phyloP scores from a whole-genome alignment of 2,888 invertebrate genomes.

The Acrobasis repandana region DNA sequence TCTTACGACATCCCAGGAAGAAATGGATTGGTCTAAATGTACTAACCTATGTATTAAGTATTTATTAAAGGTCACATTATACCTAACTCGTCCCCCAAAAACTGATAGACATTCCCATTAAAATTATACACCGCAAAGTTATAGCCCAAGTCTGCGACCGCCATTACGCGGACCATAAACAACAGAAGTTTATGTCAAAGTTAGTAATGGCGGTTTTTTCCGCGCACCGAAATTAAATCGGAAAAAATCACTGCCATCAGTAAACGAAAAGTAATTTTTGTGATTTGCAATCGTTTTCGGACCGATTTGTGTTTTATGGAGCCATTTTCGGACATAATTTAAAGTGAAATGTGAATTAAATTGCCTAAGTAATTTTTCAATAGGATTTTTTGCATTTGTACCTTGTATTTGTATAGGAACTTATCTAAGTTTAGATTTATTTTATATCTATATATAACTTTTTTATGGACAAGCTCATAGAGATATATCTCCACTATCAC shows the following conservation, averaged over 20 bases:
- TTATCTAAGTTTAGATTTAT: no score
- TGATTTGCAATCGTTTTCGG: background rate
- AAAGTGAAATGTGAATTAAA: background rate
- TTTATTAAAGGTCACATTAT: background rate
- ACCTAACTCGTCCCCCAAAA: background rate
- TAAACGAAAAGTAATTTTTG: background rate
- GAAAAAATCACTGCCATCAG: constrained; percentile 6
- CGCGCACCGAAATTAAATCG: constrained; percentile 12
- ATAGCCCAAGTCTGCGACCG: constrained; percentile 14
- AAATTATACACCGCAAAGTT: constrained; percentile 15
- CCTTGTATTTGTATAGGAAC: no score
- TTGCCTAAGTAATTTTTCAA: background rate
- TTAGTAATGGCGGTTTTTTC: constrained; percentile 12
- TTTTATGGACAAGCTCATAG: no score
- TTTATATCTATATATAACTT: no score
- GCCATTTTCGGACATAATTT: background rate
- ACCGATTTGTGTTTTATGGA: background rate
- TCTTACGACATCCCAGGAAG: no score
- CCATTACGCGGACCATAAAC: constrained; percentile 14
- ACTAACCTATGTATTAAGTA: no score
- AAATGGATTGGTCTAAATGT: no score
- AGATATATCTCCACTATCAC: no score
- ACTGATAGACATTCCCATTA: constrained; percentile 14
- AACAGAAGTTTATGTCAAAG: constrained; percentile 16
- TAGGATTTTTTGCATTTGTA: no score